Conservation (phyloP, 2,888 invertebrate genomes). For the Apocheima hispidaria region DNA sequence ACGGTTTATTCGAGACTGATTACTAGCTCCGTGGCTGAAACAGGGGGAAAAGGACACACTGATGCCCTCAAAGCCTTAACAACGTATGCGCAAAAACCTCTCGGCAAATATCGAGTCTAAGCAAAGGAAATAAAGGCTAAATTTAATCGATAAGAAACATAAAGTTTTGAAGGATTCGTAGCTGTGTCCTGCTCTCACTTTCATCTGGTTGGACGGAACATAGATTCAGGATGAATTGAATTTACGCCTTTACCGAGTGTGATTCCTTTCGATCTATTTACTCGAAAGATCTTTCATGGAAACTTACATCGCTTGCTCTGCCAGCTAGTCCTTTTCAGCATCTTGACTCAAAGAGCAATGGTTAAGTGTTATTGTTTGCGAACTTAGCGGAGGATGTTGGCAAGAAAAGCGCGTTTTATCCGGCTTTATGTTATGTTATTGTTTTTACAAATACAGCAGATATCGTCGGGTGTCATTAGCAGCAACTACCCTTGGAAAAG, state of each 20-base stretch:
- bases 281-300: constrained; percentile 52
- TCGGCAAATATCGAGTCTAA: constrained; percentile 48
- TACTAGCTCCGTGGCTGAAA: constrained; percentile 68
- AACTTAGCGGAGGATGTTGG: neutral
- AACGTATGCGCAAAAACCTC: constrained; percentile 51
- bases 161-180: constrained; percentile 76
- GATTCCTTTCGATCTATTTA: constrained; percentile 56
- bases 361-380: constrained; percentile 7
- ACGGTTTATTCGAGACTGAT: constrained; percentile 83
- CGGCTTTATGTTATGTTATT: constrained; percentile 46
- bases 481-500: constrained; percentile 18
- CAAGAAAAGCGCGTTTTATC: constrained; percentile 41
- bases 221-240: constrained; percentile 82
- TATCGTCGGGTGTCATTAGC: constrained; percentile 41
- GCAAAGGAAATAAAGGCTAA: constrained; percentile 19
- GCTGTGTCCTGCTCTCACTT: constrained; percentile 71
- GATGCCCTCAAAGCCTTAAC: constrained; percentile 48
- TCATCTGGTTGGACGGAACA: constrained; percentile 78
- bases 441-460: constrained; percentile 42
- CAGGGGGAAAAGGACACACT: constrained; percentile 82
- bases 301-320: constrained; percentile 27
- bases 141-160: constrained; percentile 43
- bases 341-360: constrained; percentile 36
- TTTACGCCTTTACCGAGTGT: constrained; percentile 68
- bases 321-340: neutral